phyloP scores from a whole-genome alignment of 2,797 vertebrate species.

The Gephyroberyx darwinii region DNA sequence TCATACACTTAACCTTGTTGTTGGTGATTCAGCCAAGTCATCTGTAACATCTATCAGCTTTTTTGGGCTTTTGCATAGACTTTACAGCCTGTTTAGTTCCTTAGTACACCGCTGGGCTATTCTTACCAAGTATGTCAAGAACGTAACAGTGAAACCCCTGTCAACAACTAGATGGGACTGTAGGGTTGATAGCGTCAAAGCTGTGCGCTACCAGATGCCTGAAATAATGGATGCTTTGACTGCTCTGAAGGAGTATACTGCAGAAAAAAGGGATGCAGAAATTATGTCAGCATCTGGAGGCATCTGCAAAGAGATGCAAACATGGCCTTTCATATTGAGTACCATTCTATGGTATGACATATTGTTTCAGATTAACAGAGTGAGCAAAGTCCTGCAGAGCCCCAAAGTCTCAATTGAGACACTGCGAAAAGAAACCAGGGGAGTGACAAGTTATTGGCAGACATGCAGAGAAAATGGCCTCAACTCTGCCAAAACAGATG shows the following conservation, averaged over 20 bases:
- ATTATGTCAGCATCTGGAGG: neutral
- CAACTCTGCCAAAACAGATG: slow-evolving; percentile 13
- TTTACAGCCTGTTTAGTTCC: slow-evolving; percentile 18
- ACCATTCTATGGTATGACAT: slow-evolving; percentile 26
- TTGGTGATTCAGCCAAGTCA: too few relatives aligned
- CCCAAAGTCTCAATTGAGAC: slow-evolving; percentile 20
- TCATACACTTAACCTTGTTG: too few relatives aligned
- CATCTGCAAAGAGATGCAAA: slow-evolving; percentile 11
- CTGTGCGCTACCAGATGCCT: slow-evolving; percentile 35
- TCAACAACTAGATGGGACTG: slow-evolving; percentile 29
- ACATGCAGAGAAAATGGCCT: slow-evolving; percentile 18
- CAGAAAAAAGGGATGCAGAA: slow-evolving; percentile 21
- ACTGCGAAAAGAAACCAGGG: slow-evolving; percentile 9
- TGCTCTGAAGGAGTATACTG: slow-evolving; percentile 16
- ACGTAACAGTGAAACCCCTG: slow-evolving; percentile 15
- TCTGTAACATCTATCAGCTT: slow-evolving; percentile 24
- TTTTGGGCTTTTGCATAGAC: slow-evolving; percentile 28
- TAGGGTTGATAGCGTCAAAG: slow-evolving; percentile 16
- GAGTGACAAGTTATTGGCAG: slow-evolving; percentile 7
- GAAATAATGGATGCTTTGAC: slow-evolving; percentile 23
- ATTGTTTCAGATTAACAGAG: slow-evolving; percentile 30
- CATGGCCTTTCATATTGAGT: slow-evolving; percentile 8
- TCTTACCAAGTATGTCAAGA: slow-evolving; percentile 14
- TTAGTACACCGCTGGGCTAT: slow-evolving; percentile 22
- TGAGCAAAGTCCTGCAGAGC: slow-evolving; percentile 38